Conservation (phyloP, 2,113 vertebrate species). For the Pseudorasbora parva region DNA sequence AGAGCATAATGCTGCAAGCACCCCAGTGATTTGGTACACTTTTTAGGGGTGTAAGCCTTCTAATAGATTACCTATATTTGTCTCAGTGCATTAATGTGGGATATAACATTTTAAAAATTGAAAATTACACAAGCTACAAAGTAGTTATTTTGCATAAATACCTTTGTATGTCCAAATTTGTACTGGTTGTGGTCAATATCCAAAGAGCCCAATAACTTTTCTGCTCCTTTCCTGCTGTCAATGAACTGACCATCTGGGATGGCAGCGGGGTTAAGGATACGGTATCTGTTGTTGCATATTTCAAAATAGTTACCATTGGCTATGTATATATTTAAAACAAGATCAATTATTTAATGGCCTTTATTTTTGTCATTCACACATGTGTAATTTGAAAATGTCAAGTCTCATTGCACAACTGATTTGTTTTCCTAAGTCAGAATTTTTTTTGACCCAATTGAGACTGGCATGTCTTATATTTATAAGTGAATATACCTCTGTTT, state of each 20-base stretch:
- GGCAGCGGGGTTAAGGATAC: conserved; percentile 63
- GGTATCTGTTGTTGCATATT: conserved; percentile 54
- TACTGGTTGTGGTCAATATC: conserved; percentile 67
- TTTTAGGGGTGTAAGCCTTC: background rate
- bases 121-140: background rate
- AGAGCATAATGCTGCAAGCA: background rate
- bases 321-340: too few species aligned
- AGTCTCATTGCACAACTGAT: background rate
- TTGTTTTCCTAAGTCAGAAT: too few species aligned
- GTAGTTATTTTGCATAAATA: background rate
- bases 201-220: conserved; percentile 65
- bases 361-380: too few species aligned
- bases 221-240: conserved; percentile 64
- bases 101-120: background rate
- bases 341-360: too few species aligned
- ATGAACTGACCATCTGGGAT: conserved; percentile 70
- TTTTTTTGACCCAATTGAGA: background rate
- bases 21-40: background rate
- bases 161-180: conserved; percentile 67
- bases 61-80: background rate
- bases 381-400: background rate
- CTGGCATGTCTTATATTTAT: background rate
- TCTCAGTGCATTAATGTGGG: background rate
- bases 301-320: background rate
- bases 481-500: conserved; percentile 70